A percentile compares a stretch with the other conserved stretches of the same genome.
Evolutionary conservation across 2,797 vertebrate species (phyloP).

Genomic region (Danionella dracula): DNA sequence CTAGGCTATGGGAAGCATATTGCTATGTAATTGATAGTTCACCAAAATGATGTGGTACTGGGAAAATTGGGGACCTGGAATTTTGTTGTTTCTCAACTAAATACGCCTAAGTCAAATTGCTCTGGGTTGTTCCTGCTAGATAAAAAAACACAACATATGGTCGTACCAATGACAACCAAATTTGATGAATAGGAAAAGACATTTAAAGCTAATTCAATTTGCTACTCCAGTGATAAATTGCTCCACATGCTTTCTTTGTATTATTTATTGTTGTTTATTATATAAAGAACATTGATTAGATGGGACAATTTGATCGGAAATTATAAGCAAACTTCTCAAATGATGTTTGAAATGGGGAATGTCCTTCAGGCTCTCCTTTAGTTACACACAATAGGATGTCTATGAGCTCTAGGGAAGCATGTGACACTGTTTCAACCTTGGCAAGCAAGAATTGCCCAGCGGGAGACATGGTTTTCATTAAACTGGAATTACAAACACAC

Average conservation of each 20-base stretch:
- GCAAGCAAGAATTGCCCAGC: background rate
- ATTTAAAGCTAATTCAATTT: conserved; percentile 4
- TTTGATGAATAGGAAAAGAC: background rate
- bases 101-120: conserved; percentile 3
- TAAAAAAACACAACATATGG: conserved; percentile 2
- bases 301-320: background rate
- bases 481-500: conserved; percentile 7
- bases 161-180: background rate
- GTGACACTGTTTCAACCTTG: conserved; percentile 4
- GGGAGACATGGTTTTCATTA: background rate
- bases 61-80: conserved; percentile 16
- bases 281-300: conserved; percentile 1
- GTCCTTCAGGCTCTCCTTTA: conserved; percentile 5
- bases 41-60: conserved; percentile 12
- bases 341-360: background rate
- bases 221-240: conserved; percentile 11
- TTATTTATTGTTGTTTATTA: background rate
- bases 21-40: conserved; percentile 21
- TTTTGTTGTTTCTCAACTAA: conserved; percentile 17
- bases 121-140: background rate
- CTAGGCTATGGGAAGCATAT: conserved; percentile 24
- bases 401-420: conserved; percentile 6
- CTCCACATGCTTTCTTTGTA: background rate
- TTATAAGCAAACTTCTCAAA: conserved; percentile 6
- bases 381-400: conserved; percentile 19